Evolutionary conservation across 2,797 vertebrate species (phyloP), one percentile per base, ranked within the genome.

Genomic region (Pseudocheirus occidentalis): DNA sequence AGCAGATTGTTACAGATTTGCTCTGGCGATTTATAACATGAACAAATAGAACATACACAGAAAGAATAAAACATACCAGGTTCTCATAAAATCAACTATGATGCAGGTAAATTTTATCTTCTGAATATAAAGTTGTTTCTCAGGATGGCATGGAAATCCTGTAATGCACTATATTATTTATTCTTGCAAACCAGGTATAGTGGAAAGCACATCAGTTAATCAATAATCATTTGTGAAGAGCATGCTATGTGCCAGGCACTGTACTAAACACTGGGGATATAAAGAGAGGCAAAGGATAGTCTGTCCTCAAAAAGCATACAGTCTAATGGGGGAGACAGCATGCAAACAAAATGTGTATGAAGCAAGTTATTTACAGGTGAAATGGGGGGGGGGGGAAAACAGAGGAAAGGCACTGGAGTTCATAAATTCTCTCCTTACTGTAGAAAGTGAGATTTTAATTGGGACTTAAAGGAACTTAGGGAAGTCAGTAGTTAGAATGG

Each of bases 1-100:
- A 92, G n/a, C 50, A 4, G 28, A 93, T 53, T 40, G 5, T 66
- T 91, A 59, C 62, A 90, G 91, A 90, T 93, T 96, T 40, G 52
- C 9, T 92, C 58, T 93, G 54, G 57, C 11, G 87, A 58, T 13
- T 89, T 55, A 89, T 13, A 27, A 9, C 29, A 90, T 27, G 91
- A 12, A 96, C 87, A 18, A 89, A 66, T 93, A 93, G 1, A 91
- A 2, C 58, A 5, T 0, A 57, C 0, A 18, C 2, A 0, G 73
- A 62, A 92, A 50, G 57, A 81, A 31, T 81, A 81, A 73, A 73
- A 90, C 3, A 1, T 46, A 29, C 40, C 28, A 62, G 56, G 1
- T 66, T n/a, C 66, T 7, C 6, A 81, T 52, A 50, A 10, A 58
- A 0, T 91, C 29, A 90, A 21, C 9, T 18, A 55, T 1, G 46